A percentile compares a stretch with the other conserved stretches of the same genome.
These are phyloP conservation scores for Pseudomyrmex sp. DNA, from an alignment of 1,140 invertebrate genomes.

Conservation along the genomic window DNA sequence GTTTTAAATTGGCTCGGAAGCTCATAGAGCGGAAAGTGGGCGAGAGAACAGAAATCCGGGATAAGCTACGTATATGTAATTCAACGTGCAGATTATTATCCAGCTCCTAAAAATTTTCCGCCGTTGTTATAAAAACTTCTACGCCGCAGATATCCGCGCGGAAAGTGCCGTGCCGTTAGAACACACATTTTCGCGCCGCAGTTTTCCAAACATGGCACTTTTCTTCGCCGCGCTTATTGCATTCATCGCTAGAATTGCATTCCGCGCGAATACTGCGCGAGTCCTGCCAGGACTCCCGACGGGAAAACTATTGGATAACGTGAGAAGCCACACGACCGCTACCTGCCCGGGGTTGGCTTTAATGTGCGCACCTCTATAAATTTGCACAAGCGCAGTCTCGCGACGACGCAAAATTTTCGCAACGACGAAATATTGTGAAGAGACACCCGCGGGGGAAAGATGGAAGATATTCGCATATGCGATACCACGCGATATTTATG, in stretches of 20 bases:
- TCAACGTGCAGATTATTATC: constrained; percentile 18
- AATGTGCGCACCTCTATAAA: constrained; percentile 21
- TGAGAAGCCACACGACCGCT: constrained; percentile 11
- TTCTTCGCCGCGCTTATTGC: constrained; percentile 29
- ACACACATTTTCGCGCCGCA: not conserved
- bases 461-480: not conserved
- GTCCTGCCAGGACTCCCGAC: constrained; percentile 39
- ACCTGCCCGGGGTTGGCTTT: constrained; percentile 28
- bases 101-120: constrained; percentile 10
- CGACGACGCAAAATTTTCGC: not conserved
- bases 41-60: not conserved
- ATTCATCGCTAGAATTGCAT: constrained; percentile 51
- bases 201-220: constrained; percentile 40
- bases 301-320: constrained; percentile 29
- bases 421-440: constrained; percentile 2
- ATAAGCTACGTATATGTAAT: not conserved
- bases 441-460: not conserved
- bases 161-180: constrained; percentile 18
- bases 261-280: constrained; percentile 15
- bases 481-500: not conserved
- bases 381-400: constrained; percentile 4
- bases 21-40: not conserved
- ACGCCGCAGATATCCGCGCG: constrained; percentile 9
- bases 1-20: not conserved
- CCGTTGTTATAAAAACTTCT: constrained; percentile 4